Evolutionary conservation across 2,113 vertebrate genomes (phyloP), one percentile per base, ranked within the genome.

Genomic region (Chrysochloris asiatica): DNA sequence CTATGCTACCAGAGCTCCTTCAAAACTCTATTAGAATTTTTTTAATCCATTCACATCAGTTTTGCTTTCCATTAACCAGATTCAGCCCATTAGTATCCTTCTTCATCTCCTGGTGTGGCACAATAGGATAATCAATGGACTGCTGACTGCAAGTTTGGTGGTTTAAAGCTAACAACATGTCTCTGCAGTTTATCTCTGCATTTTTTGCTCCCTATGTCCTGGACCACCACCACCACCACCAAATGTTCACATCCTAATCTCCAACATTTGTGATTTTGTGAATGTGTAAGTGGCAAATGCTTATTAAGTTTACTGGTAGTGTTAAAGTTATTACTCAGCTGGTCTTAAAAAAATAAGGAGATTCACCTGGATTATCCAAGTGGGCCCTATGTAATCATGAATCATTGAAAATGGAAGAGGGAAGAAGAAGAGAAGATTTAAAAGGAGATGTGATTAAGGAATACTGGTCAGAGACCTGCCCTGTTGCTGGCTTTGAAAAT

Each of bases 321-420:
- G 54, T 67, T 88, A n/a, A 48, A 7, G 26, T 52, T 81, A 28
- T 59, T 81, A n/a, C 28, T 43, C 16, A 12, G 26, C 47, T 87
- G 73, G 36, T 36, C 36, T 93, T 52, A 83, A 36, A 86, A 36
- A 86, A 83, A 75, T 73, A 65, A 11, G n/a, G 10, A 86, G 30
- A 43, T 17, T 50, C 71, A n/a, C 24, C 26, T 79, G 47, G 63
- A 47, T 59, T 92, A 71, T 59, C 79, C 45, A 77, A 28, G 26
- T 86, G n/a, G 24, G 13, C 16, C 47, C 47, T 26, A 0, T 47
- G 8, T 67, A 47, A 80, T 83, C 63, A 59, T 26, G 69, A 61
- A 11, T 75, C 50, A n/a, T 86, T 80, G 59, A 79, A 83, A 90
- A 36, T 69, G 41, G 59, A 90, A 83, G 43, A 82, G 26, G 43